Evolutionary conservation across 2,888 invertebrate genomes (phyloP).

Genomic region (Hyalella azteca): DNA sequence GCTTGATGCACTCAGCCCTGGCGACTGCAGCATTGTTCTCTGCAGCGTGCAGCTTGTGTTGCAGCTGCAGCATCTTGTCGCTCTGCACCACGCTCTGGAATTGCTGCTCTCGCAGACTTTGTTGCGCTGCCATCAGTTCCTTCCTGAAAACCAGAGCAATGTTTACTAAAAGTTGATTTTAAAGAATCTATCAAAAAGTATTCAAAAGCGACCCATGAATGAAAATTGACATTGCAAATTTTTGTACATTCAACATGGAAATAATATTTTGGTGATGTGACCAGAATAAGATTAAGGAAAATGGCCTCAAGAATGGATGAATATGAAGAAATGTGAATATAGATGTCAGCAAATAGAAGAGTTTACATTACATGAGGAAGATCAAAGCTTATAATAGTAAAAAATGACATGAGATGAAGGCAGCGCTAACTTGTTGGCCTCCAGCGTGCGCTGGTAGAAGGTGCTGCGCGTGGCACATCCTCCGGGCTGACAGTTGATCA

Average conservation of each 20-base stretch:
- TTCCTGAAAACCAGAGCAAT: slow-evolving; percentile 16
- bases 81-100: slow-evolving; percentile 2
- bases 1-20: background rate
- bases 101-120: background rate
- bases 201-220: background rate
- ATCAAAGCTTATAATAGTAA: too few relatives aligned
- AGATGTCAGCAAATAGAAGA: too few relatives aligned
- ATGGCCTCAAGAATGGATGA: too few relatives aligned
- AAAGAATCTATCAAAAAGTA: too few relatives aligned
- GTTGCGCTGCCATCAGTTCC: background rate
- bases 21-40: background rate
- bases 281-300: too few relatives aligned
- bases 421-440: background rate
- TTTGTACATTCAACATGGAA: background rate
- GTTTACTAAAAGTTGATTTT: too few relatives aligned
- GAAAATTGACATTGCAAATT: background rate
- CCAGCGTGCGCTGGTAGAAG: slow-evolving; percentile 7
- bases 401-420: too few relatives aligned
- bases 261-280: too few relatives aligned
- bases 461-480: slow-evolving; percentile 9
- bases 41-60: background rate
- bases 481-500: slow-evolving; percentile 24
- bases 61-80: background rate
- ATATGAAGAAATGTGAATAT: too few relatives aligned
- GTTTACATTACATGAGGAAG: too few relatives aligned